A percentile compares a stretch with the other conserved stretches of the same genome.
Evolutionary conservation across 2,888 invertebrate species (phyloP).

Genomic region (Brachyptera risi): DNA sequence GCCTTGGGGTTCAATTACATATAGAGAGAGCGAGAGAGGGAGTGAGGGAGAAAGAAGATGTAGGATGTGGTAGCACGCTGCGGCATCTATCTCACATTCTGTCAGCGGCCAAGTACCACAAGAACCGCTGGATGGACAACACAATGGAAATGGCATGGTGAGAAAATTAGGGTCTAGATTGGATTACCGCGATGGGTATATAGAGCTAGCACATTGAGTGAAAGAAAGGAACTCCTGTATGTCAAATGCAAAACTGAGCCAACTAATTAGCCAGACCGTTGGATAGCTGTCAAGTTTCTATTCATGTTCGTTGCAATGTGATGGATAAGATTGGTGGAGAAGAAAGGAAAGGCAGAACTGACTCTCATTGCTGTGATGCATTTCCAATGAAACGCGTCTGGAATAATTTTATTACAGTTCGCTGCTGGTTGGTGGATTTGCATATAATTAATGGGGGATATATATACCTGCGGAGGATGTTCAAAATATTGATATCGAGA

Average conservation of each 20-base stretch:
- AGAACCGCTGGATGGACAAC: neutral
- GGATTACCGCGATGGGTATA: constrained; percentile 15
- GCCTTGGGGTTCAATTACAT: constrained; percentile 13
- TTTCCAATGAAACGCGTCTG: no score
- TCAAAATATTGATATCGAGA: no score
- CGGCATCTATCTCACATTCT: constrained; percentile 11
- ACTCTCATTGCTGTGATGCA: no score
- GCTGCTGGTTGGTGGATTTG: no score
- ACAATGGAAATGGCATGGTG: constrained; percentile 20
- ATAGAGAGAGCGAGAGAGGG: neutral
- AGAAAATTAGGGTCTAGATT: constrained; percentile 22
- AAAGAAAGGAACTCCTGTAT: constrained; percentile 13
- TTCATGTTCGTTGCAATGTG: neutral
- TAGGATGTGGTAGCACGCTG: neutral
- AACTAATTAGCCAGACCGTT: constrained; percentile 18
- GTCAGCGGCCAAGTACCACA: constrained; percentile 10
- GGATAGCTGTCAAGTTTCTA: constrained; percentile 14
- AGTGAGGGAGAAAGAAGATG: neutral
- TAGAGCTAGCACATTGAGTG: neutral
- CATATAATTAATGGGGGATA: no score
- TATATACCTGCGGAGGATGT: no score
- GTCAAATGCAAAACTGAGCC: constrained; percentile 16
- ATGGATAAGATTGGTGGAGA: constrained; percentile 2
- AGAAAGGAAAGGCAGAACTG: constrained; percentile 10
- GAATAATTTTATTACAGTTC: no score